phyloP scores from a whole-genome alignment of 92 coral and sea anemone species.

The Umimayanthus chanpuru region DNA sequence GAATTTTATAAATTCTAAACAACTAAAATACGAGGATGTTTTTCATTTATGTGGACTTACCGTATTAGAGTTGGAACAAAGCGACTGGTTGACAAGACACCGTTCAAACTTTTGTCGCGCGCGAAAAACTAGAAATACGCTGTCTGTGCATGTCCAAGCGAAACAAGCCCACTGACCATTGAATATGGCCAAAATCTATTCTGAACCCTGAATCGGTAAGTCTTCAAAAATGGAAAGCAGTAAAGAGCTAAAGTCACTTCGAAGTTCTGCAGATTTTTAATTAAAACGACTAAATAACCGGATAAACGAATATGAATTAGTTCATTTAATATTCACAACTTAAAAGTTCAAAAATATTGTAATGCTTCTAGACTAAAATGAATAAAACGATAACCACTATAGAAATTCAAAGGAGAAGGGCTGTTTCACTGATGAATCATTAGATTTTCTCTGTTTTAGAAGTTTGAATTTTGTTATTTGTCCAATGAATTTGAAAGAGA shows the following conservation, averaged over 20 bases:
- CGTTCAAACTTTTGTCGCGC: background rate
- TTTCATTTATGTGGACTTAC: background rate
- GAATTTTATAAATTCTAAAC: background rate
- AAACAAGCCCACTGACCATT: background rate
- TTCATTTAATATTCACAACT: no score
- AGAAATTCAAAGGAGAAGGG: background rate
- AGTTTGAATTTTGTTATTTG: background rate
- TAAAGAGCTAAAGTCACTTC: background rate
- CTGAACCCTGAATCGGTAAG: background rate
- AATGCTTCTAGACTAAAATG: background rate
- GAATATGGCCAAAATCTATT: background rate
- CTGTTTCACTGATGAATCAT: background rate
- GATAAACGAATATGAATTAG: background rate
- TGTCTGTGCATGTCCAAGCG: no score
- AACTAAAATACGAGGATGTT: no score
- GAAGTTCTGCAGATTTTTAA: background rate
- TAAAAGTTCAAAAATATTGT: no score
- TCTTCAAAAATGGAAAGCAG: background rate
- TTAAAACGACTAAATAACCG: background rate
- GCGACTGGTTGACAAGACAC: background rate
- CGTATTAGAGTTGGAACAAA: background rate
- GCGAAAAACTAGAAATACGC: background rate
- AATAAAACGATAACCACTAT: background rate
- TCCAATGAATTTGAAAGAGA: background rate
- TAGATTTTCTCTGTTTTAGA: no score